phyloP scores from a whole-genome alignment of 2,797 vertebrate genomes.

The Anas georgica region DNA sequence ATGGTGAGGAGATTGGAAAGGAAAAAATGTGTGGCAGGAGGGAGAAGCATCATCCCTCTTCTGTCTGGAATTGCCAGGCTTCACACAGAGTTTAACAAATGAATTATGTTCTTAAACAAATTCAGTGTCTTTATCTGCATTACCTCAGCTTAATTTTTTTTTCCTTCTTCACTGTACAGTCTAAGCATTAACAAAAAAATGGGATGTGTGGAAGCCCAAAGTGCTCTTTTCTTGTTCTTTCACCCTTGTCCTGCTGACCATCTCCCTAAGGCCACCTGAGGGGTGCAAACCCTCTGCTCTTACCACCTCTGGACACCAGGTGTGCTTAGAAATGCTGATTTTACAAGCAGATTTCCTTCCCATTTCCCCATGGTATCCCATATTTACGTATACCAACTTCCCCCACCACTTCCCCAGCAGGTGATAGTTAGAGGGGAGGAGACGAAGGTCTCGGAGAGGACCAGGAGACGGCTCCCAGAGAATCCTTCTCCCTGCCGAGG shows the following conservation, averaged over 20 bases:
- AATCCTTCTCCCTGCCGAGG: rapidly evolving
- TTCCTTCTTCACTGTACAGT: neutral
- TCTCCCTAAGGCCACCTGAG: neutral
- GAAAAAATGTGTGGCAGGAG: neutral
- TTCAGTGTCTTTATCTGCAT: neutral
- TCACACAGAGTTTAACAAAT: neutral
- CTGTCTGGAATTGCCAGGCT: neutral
- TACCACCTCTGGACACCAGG: neutral
- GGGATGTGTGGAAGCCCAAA: rapidly evolving
- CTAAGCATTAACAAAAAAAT: neutral
- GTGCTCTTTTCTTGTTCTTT: neutral
- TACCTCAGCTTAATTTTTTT: neutral
- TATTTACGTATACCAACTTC: neutral
- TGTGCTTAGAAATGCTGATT: neutral
- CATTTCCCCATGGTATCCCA: neutral
- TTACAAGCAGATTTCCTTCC: neutral
- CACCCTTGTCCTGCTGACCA: rapidly evolving
- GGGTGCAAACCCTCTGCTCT: rapidly evolving
- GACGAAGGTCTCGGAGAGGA: rapidly evolving
- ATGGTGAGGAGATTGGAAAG: neutral
- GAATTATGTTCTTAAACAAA: neutral
- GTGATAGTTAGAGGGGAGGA: neutral
- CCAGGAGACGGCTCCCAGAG: neutral
- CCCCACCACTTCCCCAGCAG: rapidly evolving
- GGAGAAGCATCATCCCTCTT: neutral